These are phyloP conservation scores for Cotesia congregata DNA, from an alignment of 2,888 invertebrate species.

Conservation along the genomic window DNA sequence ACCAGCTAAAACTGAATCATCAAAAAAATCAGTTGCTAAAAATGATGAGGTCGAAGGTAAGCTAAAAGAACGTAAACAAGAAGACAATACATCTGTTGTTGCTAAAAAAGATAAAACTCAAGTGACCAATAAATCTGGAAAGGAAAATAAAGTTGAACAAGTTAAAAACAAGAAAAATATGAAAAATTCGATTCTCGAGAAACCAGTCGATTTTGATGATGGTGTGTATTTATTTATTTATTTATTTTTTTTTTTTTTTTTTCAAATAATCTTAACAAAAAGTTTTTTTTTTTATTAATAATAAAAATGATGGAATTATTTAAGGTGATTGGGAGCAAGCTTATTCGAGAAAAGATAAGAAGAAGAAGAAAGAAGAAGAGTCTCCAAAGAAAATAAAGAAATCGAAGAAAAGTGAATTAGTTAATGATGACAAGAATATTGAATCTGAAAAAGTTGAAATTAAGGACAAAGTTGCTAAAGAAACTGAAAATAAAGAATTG, in stretches of 20 bases:
- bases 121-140: constrained; percentile 55
- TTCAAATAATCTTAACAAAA: not conserved
- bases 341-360: constrained; percentile 80
- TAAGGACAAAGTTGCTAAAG: constrained; percentile 72
- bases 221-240: constrained; percentile 67
- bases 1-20: constrained; percentile 61
- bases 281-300: not conserved
- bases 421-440: constrained; percentile 70
- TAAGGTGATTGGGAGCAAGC: constrained; percentile 79
- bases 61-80: constrained; percentile 68
- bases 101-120: constrained; percentile 65
- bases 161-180: constrained; percentile 76
- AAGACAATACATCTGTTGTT: constrained; percentile 72
- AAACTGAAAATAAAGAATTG: constrained; percentile 72
- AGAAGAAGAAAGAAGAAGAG: constrained; percentile 78
- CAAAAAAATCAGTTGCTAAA: constrained; percentile 73
- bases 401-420: constrained; percentile 72
- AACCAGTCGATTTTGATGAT: constrained; percentile 82
- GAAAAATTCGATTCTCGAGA: constrained; percentile 75
- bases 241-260: constrained; percentile 10
- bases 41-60: constrained; percentile 71
- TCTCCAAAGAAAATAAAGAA: constrained; percentile 71
- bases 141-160: constrained; percentile 73
- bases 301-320: constrained; percentile 28
- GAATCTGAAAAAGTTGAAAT: constrained; percentile 69